Base-by-base conservation (phyloP, 1,140 invertebrate genomes). In the Gryon sp. region DNA sequence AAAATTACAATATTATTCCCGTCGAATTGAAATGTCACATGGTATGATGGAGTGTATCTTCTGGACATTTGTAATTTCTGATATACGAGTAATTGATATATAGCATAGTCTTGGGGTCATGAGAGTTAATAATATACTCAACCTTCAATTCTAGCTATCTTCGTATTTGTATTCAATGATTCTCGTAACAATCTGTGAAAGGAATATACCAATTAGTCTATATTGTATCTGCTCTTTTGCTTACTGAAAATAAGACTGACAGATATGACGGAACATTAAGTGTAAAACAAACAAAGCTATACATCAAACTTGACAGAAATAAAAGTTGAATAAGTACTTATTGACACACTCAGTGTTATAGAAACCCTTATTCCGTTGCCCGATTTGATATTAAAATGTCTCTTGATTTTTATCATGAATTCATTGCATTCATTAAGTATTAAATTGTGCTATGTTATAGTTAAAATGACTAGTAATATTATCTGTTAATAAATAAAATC, bases 81-180 rank as follows among this genome's bases (percentile, higher is more conserved):
- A 55, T 66, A 66, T 16, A 66, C 18, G 24, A 45, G 41, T 68
- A 68, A 55, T 68, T 48, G 41, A 57, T 68, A 45, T 28, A 14
- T 18, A 2, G 18, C 7, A 20, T n/a, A n/a, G n/a, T n/a, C n/a
- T 6, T 5, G 22, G 46, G 11, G 12, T 12, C 15, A 19, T n/a
- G n/a, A 18, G 14, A 68, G 52, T 48, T 68, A 57, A 46, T 68
- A 45, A 68, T 57, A 55, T 18, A 57, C 50, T 55, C 62, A 28
- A 66, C 62, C 62, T 50, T 66, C 50, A 22, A n/a, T n/a, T 55
- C 30, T 19, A 34, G 32, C 41, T 53, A 26, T 68, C 52, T 28
- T 18, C 26, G 52, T 63, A 45, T 52, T 50, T 63, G 59, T 48
- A 32, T 26, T 30, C 41, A 28, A 41, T 65, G 46, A 36, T 68